phyloP scores from a whole-genome alignment of 2,113 vertebrate species.

The Columba livia region DNA sequence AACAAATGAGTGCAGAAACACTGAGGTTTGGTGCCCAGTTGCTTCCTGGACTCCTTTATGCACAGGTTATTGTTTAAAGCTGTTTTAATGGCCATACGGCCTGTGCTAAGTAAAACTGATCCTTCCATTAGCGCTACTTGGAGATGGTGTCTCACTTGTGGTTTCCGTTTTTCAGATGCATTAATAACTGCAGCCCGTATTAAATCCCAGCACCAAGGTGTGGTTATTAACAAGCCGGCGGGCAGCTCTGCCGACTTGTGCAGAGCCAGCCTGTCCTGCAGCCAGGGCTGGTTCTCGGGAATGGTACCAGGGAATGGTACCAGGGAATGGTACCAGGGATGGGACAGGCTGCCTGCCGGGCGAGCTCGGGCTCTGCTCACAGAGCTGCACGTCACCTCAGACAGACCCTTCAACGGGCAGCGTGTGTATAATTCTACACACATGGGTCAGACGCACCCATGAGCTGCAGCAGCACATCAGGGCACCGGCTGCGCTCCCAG shows the following conservation, averaged over 20 bases:
- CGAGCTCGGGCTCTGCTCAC: too few species aligned
- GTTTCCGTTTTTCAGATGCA: not conserved
- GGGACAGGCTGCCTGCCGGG: too few species aligned
- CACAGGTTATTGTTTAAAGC: not conserved
- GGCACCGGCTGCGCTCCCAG: not conserved
- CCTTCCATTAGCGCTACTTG: not conserved
- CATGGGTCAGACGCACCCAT: rapidly evolving
- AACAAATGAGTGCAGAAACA: not conserved
- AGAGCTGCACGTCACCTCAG: not conserved
- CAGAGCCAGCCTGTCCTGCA: not conserved
- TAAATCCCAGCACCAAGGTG: not conserved
- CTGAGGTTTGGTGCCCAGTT: not conserved
- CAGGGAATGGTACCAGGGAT: too few species aligned
- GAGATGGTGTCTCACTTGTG: not conserved
- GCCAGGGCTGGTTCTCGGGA: too few species aligned
- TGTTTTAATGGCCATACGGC: not conserved
- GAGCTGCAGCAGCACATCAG: not conserved
- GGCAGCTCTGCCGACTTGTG: not conserved
- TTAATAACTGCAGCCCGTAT: not conserved
- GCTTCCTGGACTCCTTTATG: not conserved
- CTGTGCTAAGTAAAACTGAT: not conserved
- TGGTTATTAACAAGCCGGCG: not conserved
- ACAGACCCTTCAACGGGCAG: not conserved
- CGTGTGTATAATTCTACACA: rapidly evolving
- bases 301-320: too few species aligned